Percentiles rank a stretch among this genome's conserved stretches.
Evolutionary conservation across 2,113 vertebrate species (phyloP).

Genomic region (Tachycineta bicolor): DNA sequence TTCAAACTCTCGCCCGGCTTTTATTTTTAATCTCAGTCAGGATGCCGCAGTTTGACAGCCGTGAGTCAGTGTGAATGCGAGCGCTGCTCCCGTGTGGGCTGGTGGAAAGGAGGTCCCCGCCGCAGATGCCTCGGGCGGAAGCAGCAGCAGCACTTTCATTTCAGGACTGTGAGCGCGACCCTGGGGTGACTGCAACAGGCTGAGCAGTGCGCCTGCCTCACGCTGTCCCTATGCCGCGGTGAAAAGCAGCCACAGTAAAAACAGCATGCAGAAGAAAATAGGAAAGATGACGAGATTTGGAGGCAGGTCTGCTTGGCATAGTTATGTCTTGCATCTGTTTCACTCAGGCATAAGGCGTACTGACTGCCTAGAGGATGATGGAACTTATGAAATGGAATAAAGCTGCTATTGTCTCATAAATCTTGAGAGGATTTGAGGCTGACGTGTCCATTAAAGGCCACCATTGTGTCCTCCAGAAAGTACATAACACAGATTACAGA

Average conservation of each 20-base stretch:
- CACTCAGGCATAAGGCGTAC: background rate
- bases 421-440: background rate
- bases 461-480: background rate
- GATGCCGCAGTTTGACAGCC: background rate
- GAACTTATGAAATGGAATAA: background rate
- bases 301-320: background rate
- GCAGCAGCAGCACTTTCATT: background rate
- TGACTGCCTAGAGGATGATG: background rate
- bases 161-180: background rate
- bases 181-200: background rate
- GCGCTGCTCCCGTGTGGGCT: background rate
- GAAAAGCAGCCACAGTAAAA: background rate
- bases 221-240: accelerated
- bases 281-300: background rate
- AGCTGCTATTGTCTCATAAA: background rate
- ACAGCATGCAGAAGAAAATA: background rate
- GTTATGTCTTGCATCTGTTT: background rate
- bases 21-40: background rate
- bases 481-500: background rate
- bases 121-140: background rate
- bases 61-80: background rate
- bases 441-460: background rate
- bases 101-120: background rate
- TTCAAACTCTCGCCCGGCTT: background rate
- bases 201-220: background rate